Conservation (phyloP, 2,113 vertebrate genomes). For the Shinisaurus crocodilurus region DNA sequence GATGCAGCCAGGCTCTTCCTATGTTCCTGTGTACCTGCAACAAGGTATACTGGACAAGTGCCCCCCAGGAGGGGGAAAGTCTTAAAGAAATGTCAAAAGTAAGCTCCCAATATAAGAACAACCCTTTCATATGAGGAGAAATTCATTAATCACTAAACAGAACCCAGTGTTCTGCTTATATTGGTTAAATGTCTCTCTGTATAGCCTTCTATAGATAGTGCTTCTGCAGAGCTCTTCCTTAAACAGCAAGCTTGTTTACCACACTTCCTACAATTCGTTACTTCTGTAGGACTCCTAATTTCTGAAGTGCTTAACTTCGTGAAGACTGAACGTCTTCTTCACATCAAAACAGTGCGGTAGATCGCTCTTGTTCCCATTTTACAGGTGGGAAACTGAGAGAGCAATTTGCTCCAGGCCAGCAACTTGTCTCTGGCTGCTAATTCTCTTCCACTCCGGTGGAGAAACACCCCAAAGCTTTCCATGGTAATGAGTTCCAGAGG, state of each 20-base stretch:
- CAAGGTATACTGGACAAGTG: too few species aligned
- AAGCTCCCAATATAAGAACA: too few species aligned
- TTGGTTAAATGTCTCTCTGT: not conserved
- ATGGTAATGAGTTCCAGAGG: not conserved
- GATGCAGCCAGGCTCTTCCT: too few species aligned
- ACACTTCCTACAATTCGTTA: not conserved
- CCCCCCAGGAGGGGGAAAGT: too few species aligned
- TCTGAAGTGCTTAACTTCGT: not conserved
- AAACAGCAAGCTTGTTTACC: not conserved
- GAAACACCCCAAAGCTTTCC: not conserved
- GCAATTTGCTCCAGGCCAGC: not conserved
- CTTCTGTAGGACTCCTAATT: not conserved
- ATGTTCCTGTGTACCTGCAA: too few species aligned
- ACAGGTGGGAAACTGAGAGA: not conserved
- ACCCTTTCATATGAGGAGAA: too few species aligned
- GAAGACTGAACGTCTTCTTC: not conserved
- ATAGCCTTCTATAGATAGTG: not conserved
- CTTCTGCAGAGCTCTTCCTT: not conserved
- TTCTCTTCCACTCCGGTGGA: not conserved
- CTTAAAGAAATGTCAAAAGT: too few species aligned
- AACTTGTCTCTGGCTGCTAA: not conserved
- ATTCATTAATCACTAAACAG: too few species aligned
- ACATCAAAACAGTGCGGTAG: not conserved
- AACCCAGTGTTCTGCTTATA: not conserved
- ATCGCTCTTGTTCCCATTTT: not conserved